Percentiles rank a stretch among this genome's conserved stretches.
Conservation (phyloP, 2,888 invertebrate genomes). For the Andrena haemorrhoa region DNA sequence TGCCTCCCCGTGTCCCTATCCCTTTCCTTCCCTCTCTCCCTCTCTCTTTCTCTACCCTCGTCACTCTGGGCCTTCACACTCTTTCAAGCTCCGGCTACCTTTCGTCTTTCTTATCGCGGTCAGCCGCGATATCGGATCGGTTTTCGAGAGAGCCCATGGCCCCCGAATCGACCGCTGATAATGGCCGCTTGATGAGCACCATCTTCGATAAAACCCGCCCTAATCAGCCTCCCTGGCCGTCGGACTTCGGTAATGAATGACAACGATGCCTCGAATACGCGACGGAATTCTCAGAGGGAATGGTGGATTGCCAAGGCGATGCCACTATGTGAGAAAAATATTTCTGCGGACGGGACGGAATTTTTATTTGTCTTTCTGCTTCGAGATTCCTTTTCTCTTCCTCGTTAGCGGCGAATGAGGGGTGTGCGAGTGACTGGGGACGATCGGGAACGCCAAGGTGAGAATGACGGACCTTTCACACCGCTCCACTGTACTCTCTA, state of each 20-base stretch:
- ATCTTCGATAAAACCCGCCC: slow-evolving; percentile 41
- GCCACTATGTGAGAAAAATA: slow-evolving; percentile 31
- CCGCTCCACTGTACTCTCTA: slow-evolving; percentile 43
- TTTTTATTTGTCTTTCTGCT: slow-evolving; percentile 34
- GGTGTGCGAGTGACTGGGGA: slow-evolving; percentile 13
- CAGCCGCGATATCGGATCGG: slow-evolving; percentile 55
- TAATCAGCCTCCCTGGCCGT: slow-evolving; percentile 20
- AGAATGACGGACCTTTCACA: slow-evolving; percentile 68
- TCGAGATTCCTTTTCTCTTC: slow-evolving; percentile 16
- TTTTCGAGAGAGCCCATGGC: slow-evolving; percentile 37
- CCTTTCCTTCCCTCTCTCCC: not conserved
- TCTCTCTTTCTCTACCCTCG: slow-evolving; percentile 2
- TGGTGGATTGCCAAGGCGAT: not conserved
- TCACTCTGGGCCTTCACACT: slow-evolving; percentile 16
- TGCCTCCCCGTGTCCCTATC: slow-evolving; percentile 12
- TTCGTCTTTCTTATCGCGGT: slow-evolving; percentile 57
- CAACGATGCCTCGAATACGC: slow-evolving; percentile 27
- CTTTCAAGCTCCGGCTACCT: slow-evolving; percentile 28
- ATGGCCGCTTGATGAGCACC: slow-evolving; percentile 58
- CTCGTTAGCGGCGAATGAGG: slow-evolving; percentile 45
- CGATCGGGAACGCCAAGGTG: slow-evolving; percentile 60
- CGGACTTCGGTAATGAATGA: slow-evolving; percentile 25
- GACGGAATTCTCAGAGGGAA: slow-evolving; percentile 32
- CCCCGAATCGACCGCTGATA: slow-evolving; percentile 47
- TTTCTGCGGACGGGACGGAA: slow-evolving; percentile 30